These are phyloP conservation scores for Babylonia areolata DNA, from an alignment of 1,140 invertebrate genomes.

Conservation along the genomic window DNA sequence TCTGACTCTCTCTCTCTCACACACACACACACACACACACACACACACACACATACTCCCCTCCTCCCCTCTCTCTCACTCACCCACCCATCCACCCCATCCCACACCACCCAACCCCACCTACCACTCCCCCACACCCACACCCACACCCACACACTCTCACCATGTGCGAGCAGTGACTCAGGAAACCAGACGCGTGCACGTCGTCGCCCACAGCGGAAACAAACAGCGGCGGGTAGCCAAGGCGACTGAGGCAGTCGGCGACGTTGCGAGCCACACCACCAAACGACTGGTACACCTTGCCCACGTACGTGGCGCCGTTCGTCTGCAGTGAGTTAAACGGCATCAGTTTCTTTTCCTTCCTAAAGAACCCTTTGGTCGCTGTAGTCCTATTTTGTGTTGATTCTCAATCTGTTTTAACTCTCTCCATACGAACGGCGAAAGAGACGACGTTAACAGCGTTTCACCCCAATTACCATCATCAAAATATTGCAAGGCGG, in stretches of 20 bases:
- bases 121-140: neutral
- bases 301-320: conserved; percentile 71
- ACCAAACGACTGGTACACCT: conserved; percentile 78
- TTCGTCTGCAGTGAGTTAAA: conserved; percentile 51
- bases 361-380: no score
- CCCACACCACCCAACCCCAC: neutral
- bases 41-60: neutral
- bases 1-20: no score
- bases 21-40: no score
- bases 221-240: conserved; percentile 81
- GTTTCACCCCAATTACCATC: no score
- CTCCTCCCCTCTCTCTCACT: neutral
- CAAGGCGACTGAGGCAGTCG: conserved; percentile 86
- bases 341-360: no score
- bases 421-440: no score
- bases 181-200: conserved; percentile 73
- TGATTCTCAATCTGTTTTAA: no score
- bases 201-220: conserved; percentile 88
- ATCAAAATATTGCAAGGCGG: no score
- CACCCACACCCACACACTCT: conserved; percentile 35
- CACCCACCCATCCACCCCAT: neutral
- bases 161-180: conserved; percentile 75
- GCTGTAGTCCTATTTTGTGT: no score
- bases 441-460: no score
- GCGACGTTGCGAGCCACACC: conserved; percentile 95